Conservation (phyloP, 2,888 invertebrate genomes). For the Sisyra nigra region DNA sequence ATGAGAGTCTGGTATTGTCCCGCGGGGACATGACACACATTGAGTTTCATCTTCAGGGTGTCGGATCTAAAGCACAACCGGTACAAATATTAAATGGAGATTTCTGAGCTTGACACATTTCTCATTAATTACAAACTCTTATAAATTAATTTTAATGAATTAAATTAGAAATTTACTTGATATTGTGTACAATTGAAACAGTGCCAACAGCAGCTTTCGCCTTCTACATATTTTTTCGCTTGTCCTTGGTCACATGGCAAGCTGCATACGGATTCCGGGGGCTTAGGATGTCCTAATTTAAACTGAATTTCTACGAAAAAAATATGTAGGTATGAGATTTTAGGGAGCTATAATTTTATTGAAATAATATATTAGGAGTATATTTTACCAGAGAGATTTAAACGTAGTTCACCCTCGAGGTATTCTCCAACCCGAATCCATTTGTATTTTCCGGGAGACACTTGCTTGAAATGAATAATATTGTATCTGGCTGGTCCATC, state of each 20-base stretch:
- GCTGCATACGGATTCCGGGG: conserved; percentile 84
- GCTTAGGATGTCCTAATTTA: conserved; percentile 56
- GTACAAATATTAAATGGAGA: no score
- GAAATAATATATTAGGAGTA: background rate
- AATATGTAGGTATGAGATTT: conserved; percentile 4
- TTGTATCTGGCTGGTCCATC: conserved; percentile 92
- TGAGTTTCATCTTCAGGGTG: conserved; percentile 67
- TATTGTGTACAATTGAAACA: conserved; percentile 81
- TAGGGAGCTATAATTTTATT: background rate
- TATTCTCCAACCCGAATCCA: conserved; percentile 85
- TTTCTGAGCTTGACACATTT: no score
- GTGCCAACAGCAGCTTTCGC: conserved; percentile 89
- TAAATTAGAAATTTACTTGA: conserved; percentile 40
- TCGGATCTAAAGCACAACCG: conserved; percentile 43
- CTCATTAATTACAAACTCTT: no score
- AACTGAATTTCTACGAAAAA: conserved; percentile 58
- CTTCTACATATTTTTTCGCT: conserved; percentile 83
- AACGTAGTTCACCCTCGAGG: conserved; percentile 57
- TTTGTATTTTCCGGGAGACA: conserved; percentile 50
- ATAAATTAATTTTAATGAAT: no score
- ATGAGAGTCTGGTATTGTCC: conserved; percentile 63
- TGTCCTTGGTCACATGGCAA: conserved; percentile 76
- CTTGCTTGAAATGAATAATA: conserved; percentile 87
- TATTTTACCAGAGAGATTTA: conserved; percentile 57
- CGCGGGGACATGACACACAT: conserved; percentile 67